Evolutionary conservation across 2,888 invertebrate species (phyloP).

Genomic region (Argynnis bischoffii): DNA sequence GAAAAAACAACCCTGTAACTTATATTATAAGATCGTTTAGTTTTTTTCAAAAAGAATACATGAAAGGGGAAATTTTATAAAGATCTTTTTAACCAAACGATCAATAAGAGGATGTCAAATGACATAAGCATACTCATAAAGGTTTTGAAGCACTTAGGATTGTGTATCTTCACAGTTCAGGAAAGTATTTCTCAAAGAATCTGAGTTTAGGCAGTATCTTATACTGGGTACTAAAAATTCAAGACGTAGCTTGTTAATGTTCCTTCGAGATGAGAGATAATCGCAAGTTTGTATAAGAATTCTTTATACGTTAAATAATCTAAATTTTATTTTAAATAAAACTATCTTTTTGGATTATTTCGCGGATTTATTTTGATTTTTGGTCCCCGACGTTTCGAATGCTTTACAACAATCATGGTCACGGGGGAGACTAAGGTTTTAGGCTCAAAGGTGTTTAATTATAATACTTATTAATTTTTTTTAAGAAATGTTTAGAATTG

Average conservation of each 20-base stretch:
- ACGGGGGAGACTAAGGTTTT: no score
- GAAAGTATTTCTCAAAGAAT: constrained; percentile 18
- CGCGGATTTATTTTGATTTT: no score
- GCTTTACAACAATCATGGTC: no score
- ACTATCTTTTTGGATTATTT: no score
- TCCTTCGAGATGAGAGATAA: background rate
- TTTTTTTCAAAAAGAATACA: constrained; percentile 26
- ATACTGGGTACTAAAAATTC: constrained; percentile 23
- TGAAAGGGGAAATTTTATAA: constrained; percentile 46
- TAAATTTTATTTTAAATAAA: no score
- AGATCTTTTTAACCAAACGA: constrained; percentile 54
- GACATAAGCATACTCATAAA: constrained; percentile 47
- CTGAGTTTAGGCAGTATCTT: constrained; percentile 7
- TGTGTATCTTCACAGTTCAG: constrained; percentile 25
- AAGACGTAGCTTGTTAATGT: constrained; percentile 9
- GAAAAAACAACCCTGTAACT: constrained; percentile 45
- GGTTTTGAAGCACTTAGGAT: constrained; percentile 43
- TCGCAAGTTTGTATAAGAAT: background rate
- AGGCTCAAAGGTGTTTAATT: no score
- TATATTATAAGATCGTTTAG: constrained; percentile 32
- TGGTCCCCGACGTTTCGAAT: no score
- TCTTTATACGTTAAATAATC: background rate
- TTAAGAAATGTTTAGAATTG: no score
- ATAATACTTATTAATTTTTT: no score
- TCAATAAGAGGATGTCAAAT: constrained; percentile 59